Evolutionary conservation across 2,888 invertebrate genomes (phyloP), one percentile per base, ranked within the genome.

Genomic region (Lasioglossum morio): DNA sequence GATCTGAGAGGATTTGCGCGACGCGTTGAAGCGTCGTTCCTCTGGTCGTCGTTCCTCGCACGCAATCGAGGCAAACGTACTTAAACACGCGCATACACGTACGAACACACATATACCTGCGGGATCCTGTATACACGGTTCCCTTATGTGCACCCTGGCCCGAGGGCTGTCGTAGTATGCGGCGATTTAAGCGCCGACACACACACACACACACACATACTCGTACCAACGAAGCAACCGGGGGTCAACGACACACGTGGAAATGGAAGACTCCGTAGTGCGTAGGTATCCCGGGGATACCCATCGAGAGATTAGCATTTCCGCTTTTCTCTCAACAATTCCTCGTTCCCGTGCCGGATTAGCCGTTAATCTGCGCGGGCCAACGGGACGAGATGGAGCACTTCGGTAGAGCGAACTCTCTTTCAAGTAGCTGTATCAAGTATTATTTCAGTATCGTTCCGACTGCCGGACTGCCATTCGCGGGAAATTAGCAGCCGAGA

Each of bases 291-390:
- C 92, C 90, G 84, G 91, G 93, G 91, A 93, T 94, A 94, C 93
- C 93, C 94, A 95, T 95, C 94, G 94, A 93, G 94, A 94, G 95
- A 95, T 95, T 95, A 95, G 94, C 93, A 94, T 94, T 95, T 94
- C 93, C 92, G 94, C 94, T 94, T 94, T 94, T 94, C 94, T 94
- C 94, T 94, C 94, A 94, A 94, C 94, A 94, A 93, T 94, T 93
- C 91, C 93, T 92, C 94, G 93, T 94, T 94, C 92, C 93, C 92
- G 91, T 92, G 92, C 93, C 93, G 94, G 94, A 94, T 95, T 94
- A 95, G 94, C 93, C 93, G 94, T 93, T 95, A 94, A 95, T 94
- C 94, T 94, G 91, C 90, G 91, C 91, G 89, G 91, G 89, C 92
- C 90, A 88, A 89, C 90, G 88, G 81, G 73, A 79, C 77, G 86